These are phyloP conservation scores for Nilaparvata lugens DNA, from an alignment of 1,140 invertebrate genomes.

Conservation along the genomic window DNA sequence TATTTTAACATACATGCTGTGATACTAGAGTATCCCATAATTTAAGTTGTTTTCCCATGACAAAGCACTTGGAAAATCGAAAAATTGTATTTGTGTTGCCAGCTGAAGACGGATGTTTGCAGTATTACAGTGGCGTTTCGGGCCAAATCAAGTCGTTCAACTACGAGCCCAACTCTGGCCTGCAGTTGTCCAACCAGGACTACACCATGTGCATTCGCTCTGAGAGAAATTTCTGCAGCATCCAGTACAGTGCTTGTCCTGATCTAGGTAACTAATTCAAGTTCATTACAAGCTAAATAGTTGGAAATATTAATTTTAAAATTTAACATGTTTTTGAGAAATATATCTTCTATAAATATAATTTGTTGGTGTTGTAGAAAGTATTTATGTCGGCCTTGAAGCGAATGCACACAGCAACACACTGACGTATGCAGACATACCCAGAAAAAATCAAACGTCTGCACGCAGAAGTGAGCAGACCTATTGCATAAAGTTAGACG, in stretches of 20 bases:
- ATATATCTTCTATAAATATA: neutral
- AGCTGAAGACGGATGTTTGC: slow-evolving; percentile 76
- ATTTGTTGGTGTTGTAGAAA: no score
- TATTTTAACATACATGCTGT: no score
- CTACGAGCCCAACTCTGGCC: slow-evolving; percentile 58
- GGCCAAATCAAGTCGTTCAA: slow-evolving; percentile 75
- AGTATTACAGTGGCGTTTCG: slow-evolving; percentile 70
- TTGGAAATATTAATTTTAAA: neutral
- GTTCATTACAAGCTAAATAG: neutral
- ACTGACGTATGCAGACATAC: no score
- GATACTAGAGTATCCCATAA: no score
- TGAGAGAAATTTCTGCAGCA: slow-evolving; percentile 80
- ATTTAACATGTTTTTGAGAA: neutral
- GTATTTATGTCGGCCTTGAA: no score
- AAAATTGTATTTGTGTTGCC: slow-evolving; percentile 22
- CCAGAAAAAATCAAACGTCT: no score
- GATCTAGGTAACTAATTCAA: slow-evolving; percentile 43
- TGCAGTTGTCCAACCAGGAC: slow-evolving; percentile 82
- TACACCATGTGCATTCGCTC: slow-evolving; percentile 77
- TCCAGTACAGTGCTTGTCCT: slow-evolving; percentile 67
- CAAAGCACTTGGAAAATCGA: no score
- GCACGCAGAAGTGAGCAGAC: no score
- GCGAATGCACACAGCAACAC: no score
- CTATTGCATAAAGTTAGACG: no score
- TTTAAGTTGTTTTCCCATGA: no score